These are phyloP conservation scores for Himalopsyche anomala DNA, from an alignment of 2,888 invertebrate genomes.

Conservation along the genomic window DNA sequence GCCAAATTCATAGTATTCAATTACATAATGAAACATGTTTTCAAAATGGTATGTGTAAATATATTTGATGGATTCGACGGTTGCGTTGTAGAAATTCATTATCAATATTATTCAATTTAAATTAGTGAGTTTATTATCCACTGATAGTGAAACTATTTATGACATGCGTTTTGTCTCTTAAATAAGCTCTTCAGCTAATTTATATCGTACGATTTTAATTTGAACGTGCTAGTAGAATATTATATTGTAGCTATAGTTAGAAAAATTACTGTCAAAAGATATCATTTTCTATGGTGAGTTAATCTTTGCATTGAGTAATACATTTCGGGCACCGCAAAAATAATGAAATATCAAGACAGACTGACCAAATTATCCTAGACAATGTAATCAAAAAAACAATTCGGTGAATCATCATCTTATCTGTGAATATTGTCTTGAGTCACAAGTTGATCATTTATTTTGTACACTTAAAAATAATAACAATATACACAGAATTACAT, in stretches of 20 bases:
- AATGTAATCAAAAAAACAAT: neutral
- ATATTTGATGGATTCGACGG: too few relatives aligned
- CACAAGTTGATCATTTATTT: constrained; percentile 39
- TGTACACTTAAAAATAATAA: constrained; percentile 19
- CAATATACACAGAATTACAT: constrained; percentile 9
- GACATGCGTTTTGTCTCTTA: too few relatives aligned
- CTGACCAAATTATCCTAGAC: neutral
- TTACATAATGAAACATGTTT: neutral
- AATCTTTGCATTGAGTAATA: neutral
- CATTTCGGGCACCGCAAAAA: neutral
- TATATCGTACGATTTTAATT: too few relatives aligned
- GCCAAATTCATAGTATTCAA: neutral
- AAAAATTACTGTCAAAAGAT: neutral
- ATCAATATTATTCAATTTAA: too few relatives aligned
- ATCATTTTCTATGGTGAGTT: neutral
- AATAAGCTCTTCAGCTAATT: too few relatives aligned
- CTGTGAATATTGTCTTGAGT: constrained; percentile 22
- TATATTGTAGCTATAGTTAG: neutral
- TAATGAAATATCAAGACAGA: constrained; percentile 3
- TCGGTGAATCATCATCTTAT: neutral
- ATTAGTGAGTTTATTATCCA: too few relatives aligned
- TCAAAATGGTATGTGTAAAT: too few relatives aligned
- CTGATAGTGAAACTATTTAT: too few relatives aligned
- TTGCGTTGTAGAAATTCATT: too few relatives aligned
- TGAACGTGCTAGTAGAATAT: neutral